A percentile compares a stretch with the other conserved stretches of the same genome.
phyloP scores from a whole-genome alignment of 2,113 vertebrate genomes.

The Bubo bubo region DNA sequence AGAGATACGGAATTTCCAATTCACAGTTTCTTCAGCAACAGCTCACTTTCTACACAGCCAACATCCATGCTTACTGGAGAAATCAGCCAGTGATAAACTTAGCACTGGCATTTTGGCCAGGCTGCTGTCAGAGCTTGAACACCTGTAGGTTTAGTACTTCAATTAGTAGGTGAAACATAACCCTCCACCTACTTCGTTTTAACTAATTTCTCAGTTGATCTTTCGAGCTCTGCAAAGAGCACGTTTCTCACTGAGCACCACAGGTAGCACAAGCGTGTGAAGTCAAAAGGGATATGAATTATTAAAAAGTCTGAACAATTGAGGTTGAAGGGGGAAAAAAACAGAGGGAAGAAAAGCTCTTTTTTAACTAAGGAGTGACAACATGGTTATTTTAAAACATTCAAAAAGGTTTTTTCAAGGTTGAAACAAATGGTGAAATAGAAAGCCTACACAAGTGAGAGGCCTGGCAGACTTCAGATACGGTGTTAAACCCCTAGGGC shows the following conservation, averaged over 20 bases:
- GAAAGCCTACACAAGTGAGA: not conserved
- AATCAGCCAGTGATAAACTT: not conserved
- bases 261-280: constrained; percentile 30
- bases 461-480: not conserved
- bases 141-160: not conserved
- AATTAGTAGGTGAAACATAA: constrained; percentile 27
- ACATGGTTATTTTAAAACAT: constrained; percentile 20
- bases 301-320: constrained; percentile 37
- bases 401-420: constrained; percentile 3
- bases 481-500: not conserved
- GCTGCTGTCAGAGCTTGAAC: not conserved
- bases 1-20: not conserved
- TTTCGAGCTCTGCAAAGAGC: constrained; percentile 30
- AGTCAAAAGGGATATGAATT: constrained; percentile 53
- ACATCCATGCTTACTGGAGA: not conserved
- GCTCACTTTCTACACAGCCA: not conserved
- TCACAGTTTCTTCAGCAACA: not conserved
- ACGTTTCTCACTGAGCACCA: constrained; percentile 28
- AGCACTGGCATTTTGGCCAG: not conserved
- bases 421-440: not conserved
- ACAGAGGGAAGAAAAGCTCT: constrained; percentile 13
- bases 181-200: not conserved
- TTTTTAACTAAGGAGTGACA: constrained; percentile 11
- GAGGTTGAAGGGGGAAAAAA: not conserved
- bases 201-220: constrained; percentile 50